Evolutionary conservation across 2,888 invertebrate genomes (phyloP), one percentile per base, ranked within the genome.

Genomic region (Cryptus viduatorius): DNA sequence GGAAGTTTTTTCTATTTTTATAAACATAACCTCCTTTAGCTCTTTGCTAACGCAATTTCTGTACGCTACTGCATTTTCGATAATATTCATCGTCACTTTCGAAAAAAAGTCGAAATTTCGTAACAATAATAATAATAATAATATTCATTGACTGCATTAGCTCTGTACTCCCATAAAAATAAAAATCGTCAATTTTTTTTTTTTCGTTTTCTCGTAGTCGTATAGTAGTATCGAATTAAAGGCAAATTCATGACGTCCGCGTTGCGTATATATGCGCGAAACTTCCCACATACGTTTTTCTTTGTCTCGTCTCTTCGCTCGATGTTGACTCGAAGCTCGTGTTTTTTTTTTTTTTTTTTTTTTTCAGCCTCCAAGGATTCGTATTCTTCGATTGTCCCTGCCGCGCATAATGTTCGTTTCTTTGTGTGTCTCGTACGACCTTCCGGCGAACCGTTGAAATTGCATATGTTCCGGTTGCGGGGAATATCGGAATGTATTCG

Each of bases 331-430:
- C 16, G 64, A 31, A n/a, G 59, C 56, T 48, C 67, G 44, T 68
- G 24, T 8, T 37, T 37, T 37, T 7, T 37, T 37, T 7, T 37
- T 1, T 7, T 37, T 7, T 37, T 37, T 37, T 37, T 37, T 61
- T 14, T 4, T 75, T 24, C 59, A 75, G 75, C 48, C 79, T 83
- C 50, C 83, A 76, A 79, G 79, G 79, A 83, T 79, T 56, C 48
- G 53, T 46, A 61, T 61, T 29, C 31, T 59, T 29, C 42, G 75
- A 76, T 79, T n/a, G 29, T 5, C 59, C 59, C 44, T 75, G 64
- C 69, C 65, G 37, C 37, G 46, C 53, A 31, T 56, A 73, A 67
- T 46, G 50, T 50, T 67, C 50, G 37, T 56, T 65, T 42, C 71
- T 82, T 82, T 82, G 82, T 82, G 37, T 37, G 37, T 37, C 37